These are phyloP conservation scores for Rhinogobio ventralis DNA, from an alignment of 2,797 vertebrate genomes.

Conservation along the genomic window DNA sequence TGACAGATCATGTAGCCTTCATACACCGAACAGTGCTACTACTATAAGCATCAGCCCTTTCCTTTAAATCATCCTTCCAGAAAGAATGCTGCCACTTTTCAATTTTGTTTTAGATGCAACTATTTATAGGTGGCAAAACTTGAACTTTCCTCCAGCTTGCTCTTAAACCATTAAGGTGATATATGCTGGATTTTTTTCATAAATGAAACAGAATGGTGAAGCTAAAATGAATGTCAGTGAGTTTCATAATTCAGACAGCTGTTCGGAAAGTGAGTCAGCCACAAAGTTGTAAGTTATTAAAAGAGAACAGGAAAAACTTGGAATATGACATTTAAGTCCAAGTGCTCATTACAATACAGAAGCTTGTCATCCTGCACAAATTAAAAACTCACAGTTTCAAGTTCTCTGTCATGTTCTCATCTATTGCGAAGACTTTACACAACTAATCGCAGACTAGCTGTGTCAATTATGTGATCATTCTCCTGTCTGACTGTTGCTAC, in stretches of 20 bases:
- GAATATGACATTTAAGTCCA: slow-evolving; percentile 11
- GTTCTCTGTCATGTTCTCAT: background rate
- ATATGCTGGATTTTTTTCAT: background rate
- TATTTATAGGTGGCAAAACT: background rate
- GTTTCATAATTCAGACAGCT: background rate
- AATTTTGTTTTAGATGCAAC: background rate
- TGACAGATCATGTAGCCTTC: slow-evolving; percentile 22
- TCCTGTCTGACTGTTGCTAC: background rate
- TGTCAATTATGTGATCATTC: background rate
- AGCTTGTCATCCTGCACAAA: background rate
- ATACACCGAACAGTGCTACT: background rate
- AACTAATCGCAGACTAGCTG: background rate
- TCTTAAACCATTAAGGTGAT: slow-evolving; percentile 20
- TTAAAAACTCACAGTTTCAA: background rate
- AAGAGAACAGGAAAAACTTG: background rate
- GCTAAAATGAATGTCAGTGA: slow-evolving; percentile 20
- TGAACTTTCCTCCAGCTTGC: slow-evolving; percentile 1
- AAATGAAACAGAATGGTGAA: slow-evolving; percentile 13
- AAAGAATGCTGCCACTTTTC: background rate
- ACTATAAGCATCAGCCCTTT: background rate
- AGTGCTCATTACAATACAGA: background rate
- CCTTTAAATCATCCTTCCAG: background rate
- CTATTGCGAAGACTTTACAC: background rate
- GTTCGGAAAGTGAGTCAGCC: slow-evolving; percentile 2
- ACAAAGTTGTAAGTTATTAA: slow-evolving; percentile 4